phyloP scores from a whole-genome alignment of 2,888 invertebrate genomes.

The Xanthia icteritia region DNA sequence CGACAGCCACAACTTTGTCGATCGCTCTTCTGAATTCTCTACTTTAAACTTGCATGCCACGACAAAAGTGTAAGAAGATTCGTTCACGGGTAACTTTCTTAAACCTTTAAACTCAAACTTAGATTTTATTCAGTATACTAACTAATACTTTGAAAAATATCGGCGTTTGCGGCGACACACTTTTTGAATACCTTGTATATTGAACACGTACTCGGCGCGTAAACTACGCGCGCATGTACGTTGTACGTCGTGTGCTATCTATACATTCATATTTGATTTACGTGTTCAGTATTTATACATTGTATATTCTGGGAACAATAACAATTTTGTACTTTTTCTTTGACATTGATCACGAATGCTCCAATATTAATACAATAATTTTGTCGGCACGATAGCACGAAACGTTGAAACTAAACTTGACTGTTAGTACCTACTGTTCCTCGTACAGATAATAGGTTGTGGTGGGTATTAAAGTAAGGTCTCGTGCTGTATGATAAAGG shows the following conservation, averaged over 20 bases:
- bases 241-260: slow-evolving; percentile 43
- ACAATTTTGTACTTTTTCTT: slow-evolving; percentile 53
- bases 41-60: slow-evolving; percentile 81
- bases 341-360: slow-evolving; percentile 51
- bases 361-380: slow-evolving; percentile 58
- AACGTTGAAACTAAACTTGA: slow-evolving; percentile 37
- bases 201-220: slow-evolving; percentile 44
- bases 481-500: slow-evolving; percentile 70
- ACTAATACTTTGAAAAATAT: slow-evolving; percentile 60
- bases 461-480: slow-evolving; percentile 63
- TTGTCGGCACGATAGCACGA: slow-evolving; percentile 42
- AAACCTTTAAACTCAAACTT: slow-evolving; percentile 72
- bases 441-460: slow-evolving; percentile 42
- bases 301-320: slow-evolving; percentile 48
- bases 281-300: slow-evolving; percentile 48
- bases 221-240: slow-evolving; percentile 36
- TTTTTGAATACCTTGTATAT: slow-evolving; percentile 53
- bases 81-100: slow-evolving; percentile 74
- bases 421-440: slow-evolving; percentile 21
- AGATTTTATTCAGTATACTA: slow-evolving; percentile 61
- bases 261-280: slow-evolving; percentile 59
- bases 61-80: slow-evolving; percentile 83
- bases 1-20: slow-evolving; percentile 80
- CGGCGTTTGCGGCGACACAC: slow-evolving; percentile 41
- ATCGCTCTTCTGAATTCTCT: slow-evolving; percentile 80